phyloP scores from a whole-genome alignment of 2,888 invertebrate species.

The Gortyna flavago region DNA sequence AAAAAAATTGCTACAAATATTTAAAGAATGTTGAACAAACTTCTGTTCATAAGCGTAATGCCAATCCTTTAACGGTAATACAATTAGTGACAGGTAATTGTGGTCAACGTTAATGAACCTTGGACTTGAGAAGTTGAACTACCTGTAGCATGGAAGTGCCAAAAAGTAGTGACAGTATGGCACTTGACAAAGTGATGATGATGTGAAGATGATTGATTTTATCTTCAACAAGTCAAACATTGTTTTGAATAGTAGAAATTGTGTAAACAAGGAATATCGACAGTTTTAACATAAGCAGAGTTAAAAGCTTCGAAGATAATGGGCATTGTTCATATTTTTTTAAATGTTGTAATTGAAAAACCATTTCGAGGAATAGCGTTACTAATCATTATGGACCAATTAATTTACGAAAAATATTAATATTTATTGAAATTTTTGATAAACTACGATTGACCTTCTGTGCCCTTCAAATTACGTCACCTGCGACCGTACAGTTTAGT shows the following conservation, averaged over 20 bases:
- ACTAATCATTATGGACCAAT: too few species aligned
- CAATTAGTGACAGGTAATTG: conserved; percentile 23
- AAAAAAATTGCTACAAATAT: conserved; percentile 8
- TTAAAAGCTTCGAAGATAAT: neutral
- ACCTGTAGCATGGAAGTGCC: conserved; percentile 20
- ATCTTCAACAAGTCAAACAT: neutral
- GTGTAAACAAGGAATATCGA: neutral
- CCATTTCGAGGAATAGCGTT: too few species aligned
- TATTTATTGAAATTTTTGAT: too few species aligned
- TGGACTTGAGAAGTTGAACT: conserved; percentile 38
- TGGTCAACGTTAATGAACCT: conserved; percentile 31
- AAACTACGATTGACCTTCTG: too few species aligned
- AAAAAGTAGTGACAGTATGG: conserved; percentile 1
- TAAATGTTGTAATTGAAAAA: too few species aligned
- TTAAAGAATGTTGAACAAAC: conserved; percentile 19
- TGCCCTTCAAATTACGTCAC: too few species aligned
- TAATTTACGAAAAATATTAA: too few species aligned
- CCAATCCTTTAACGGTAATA: conserved; percentile 16
- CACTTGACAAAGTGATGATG: conserved; percentile 1
- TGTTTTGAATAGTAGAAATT: neutral
- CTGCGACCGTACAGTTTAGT: too few species aligned
- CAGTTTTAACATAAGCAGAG: neutral
- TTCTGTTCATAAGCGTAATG: conserved; percentile 12
- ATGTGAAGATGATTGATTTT: conserved; percentile 11
- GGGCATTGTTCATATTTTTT: too few species aligned